Conservation (phyloP, 2,888 invertebrate genomes). For the Agrypnus murinus region DNA sequence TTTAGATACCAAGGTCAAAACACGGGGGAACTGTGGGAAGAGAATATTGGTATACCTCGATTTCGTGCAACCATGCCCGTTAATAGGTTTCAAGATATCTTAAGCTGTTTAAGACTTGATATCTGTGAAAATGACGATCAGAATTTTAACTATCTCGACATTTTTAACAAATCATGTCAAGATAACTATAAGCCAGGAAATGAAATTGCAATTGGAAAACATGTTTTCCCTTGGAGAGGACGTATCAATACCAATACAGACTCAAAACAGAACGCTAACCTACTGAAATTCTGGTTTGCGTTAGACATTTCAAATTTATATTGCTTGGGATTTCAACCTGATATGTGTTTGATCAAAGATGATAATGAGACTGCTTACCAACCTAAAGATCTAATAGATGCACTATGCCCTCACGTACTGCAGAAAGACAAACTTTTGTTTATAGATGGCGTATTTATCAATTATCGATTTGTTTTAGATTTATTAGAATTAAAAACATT, state of each 20-base stretch:
- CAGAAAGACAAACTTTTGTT: background rate
- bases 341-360: too few species aligned
- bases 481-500: background rate
- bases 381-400: too few species aligned
- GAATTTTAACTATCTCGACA: background rate
- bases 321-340: too few species aligned
- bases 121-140: background rate
- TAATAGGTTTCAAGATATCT: constrained; percentile 7
- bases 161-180: background rate
- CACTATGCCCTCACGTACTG: background rate
- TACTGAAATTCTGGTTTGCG: too few species aligned
- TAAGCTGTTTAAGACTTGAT: constrained; percentile 3
- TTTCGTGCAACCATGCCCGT: constrained; percentile 4
- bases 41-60: background rate
- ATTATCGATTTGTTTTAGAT: background rate
- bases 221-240: constrained; percentile 16
- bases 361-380: too few species aligned
- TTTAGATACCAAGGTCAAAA: background rate
- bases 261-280: too few species aligned
- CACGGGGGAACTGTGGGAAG: constrained; percentile 10
- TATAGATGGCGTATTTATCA: background rate
- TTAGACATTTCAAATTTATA: too few species aligned
- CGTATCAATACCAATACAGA: too few species aligned
- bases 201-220: background rate
- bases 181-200: background rate